Conservation (phyloP, 2,888 invertebrate species). For the Philereme transversata region DNA sequence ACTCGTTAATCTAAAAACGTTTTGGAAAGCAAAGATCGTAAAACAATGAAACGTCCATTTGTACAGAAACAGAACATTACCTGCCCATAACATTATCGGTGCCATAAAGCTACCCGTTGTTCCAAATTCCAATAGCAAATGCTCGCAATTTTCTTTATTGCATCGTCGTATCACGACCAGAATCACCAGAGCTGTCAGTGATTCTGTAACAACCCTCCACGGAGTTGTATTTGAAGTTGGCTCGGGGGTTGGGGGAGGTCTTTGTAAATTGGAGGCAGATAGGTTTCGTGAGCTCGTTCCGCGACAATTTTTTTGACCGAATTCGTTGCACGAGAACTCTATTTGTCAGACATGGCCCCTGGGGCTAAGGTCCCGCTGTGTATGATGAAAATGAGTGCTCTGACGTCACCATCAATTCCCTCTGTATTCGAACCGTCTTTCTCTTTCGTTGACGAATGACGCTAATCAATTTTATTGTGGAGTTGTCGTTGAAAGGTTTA, state of each 20-base stretch:
- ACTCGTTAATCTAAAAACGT: constrained; percentile 32
- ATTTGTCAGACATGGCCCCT: constrained; percentile 72
- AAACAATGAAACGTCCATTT: constrained; percentile 75
- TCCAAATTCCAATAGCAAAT: constrained; percentile 78
- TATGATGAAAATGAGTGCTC: constrained; percentile 50
- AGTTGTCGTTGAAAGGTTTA: constrained; percentile 37
- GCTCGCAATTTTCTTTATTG: constrained; percentile 81
- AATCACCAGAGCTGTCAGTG: constrained; percentile 49
- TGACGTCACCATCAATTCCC: constrained; percentile 50
- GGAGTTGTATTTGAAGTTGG: constrained; percentile 23
- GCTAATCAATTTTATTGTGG: constrained; percentile 41
- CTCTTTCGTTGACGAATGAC: constrained; percentile 55
- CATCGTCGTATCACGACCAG: constrained; percentile 65
- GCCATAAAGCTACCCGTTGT: constrained; percentile 75
- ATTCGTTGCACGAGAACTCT: constrained; percentile 74
- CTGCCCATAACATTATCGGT: constrained; percentile 81
- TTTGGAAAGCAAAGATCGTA: constrained; percentile 50
- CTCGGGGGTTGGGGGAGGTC: constrained; percentile 44
- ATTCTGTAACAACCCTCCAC: constrained; percentile 33
- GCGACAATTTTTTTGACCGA: constrained; percentile 73
- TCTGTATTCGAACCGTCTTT: constrained; percentile 45
- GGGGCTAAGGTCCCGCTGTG: constrained; percentile 51
- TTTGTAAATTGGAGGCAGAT: constrained; percentile 49
- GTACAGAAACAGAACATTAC: constrained; percentile 76
- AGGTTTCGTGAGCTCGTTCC: constrained; percentile 65